phyloP scores from a whole-genome alignment of 2,888 invertebrate species.

The Synergus japonicus region DNA sequence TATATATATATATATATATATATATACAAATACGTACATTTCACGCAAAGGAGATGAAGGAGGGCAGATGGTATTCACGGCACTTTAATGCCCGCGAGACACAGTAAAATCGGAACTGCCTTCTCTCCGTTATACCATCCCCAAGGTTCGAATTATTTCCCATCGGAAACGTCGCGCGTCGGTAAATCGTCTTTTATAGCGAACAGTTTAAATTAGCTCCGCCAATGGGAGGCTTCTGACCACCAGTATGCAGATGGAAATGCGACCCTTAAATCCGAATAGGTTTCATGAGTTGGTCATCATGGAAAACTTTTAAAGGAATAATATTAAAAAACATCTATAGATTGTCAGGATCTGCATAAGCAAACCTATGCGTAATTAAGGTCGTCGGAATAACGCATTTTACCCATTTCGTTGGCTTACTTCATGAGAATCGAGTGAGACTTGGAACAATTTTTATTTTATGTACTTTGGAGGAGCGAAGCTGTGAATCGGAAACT shows the following conservation, averaged over 20 bases:
- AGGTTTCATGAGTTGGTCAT: not conserved
- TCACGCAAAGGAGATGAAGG: conserved; percentile 1
- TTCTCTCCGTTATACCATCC: conserved; percentile 28
- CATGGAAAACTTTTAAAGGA: not conserved
- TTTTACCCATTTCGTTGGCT: too few relatives aligned
- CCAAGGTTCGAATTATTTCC: conserved; percentile 47
- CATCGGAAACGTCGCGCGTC: conserved; percentile 35
- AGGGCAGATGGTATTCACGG: conserved; percentile 46
- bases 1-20: too few relatives aligned
- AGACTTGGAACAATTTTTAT: not conserved
- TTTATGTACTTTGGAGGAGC: not conserved
- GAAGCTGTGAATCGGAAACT: conserved; percentile 15
- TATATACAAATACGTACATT: not conserved
- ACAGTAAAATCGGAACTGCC: conserved; percentile 54
- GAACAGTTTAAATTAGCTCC: conserved; percentile 50
- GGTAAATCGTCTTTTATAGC: conserved; percentile 52
- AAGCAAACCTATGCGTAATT: too few relatives aligned
- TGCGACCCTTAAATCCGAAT: conserved; percentile 14
- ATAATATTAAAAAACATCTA: not conserved
- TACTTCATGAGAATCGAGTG: too few relatives aligned
- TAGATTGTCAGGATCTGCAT: not conserved
- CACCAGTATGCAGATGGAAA: not conserved
- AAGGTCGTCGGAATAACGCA: too few relatives aligned
- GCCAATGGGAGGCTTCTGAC: conserved; percentile 38
- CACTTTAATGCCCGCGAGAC: conserved; percentile 55